A percentile compares a stretch with the other conserved stretches of the same genome.
Evolutionary conservation across 2,888 invertebrate species (phyloP).

Genomic region (Drosophila mayaguana): DNA sequence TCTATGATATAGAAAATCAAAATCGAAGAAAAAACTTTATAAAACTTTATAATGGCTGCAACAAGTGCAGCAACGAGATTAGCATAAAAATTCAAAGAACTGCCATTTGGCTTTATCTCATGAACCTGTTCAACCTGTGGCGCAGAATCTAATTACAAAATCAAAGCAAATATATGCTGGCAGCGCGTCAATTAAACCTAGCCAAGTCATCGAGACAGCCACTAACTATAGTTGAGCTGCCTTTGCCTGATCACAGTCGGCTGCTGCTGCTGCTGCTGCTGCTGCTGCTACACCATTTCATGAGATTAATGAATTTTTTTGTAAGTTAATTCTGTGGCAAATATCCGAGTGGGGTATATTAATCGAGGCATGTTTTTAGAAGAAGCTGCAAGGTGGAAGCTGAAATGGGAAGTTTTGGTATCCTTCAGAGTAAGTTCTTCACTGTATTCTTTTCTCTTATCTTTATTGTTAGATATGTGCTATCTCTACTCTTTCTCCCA

Average conservation of each 20-base stretch:
- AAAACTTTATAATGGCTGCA: constrained; percentile 21
- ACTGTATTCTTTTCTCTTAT: no score
- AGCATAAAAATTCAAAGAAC: constrained; percentile 58
- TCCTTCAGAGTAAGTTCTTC: background rate
- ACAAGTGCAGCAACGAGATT: constrained; percentile 56
- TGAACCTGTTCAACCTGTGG: constrained; percentile 47
- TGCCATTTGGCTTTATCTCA: constrained; percentile 35
- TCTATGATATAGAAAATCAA: no score
- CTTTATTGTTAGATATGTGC: background rate
- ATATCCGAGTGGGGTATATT: background rate
- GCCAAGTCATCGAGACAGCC: constrained; percentile 38
- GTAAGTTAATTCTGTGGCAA: constrained; percentile 10
- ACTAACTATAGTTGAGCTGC: constrained; percentile 29
- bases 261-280: constrained; percentile 31
- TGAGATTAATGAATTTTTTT: constrained; percentile 48
- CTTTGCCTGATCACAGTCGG: constrained; percentile 27
- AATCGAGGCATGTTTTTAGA: no score
- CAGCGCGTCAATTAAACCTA: constrained; percentile 62
- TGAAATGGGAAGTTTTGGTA: background rate
- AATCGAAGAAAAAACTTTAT: background rate
- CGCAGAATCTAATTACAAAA: constrained; percentile 51
- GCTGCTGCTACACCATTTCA: constrained; percentile 43
- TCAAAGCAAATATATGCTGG: constrained; percentile 59
- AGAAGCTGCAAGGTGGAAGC: no score
- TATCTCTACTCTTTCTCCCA: background rate